Evolutionary conservation across 2,113 vertebrate genomes (phyloP).

Genomic region (Cyphomyrus discorhynchus): DNA sequence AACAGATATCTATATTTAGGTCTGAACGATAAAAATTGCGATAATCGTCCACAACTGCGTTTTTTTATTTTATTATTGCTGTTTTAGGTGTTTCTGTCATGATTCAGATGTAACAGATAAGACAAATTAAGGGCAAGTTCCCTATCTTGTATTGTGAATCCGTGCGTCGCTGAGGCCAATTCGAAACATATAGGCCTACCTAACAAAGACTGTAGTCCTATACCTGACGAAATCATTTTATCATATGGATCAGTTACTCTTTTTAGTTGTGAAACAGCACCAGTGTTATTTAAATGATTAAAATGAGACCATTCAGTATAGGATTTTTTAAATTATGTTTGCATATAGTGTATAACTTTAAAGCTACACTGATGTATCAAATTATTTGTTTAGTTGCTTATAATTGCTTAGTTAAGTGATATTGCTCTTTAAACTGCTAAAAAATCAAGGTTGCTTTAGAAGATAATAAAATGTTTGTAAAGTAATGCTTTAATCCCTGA

Average conservation of each 20-base stretch:
- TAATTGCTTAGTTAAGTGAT: not conserved
- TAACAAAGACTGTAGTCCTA: not conserved
- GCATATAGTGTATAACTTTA: not conserved
- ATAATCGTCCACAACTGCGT: not conserved
- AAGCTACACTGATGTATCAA: not conserved
- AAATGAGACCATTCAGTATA: not conserved
- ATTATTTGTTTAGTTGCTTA: not conserved
- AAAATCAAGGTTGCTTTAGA: not conserved
- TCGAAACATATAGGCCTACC: not conserved
- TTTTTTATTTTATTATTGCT: not conserved
- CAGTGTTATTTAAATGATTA: not conserved
- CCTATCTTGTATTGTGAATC: not conserved
- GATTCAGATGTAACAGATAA: not conserved
- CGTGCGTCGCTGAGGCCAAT: not conserved
- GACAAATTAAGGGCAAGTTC: not conserved
- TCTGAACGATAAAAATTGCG: not conserved
- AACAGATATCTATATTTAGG: not conserved
- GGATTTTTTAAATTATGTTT: not conserved
- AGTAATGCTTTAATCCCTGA: not conserved
- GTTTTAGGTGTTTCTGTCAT: not conserved
- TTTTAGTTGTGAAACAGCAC: not conserved
- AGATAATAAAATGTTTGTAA: not conserved
- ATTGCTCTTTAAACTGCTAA: not conserved
- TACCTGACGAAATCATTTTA: not conserved
- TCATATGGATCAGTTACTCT: not conserved